Percentiles rank a stretch among this genome's conserved stretches.
phyloP scores from a whole-genome alignment of 1,140 invertebrate genomes.

The Diprion similis region DNA sequence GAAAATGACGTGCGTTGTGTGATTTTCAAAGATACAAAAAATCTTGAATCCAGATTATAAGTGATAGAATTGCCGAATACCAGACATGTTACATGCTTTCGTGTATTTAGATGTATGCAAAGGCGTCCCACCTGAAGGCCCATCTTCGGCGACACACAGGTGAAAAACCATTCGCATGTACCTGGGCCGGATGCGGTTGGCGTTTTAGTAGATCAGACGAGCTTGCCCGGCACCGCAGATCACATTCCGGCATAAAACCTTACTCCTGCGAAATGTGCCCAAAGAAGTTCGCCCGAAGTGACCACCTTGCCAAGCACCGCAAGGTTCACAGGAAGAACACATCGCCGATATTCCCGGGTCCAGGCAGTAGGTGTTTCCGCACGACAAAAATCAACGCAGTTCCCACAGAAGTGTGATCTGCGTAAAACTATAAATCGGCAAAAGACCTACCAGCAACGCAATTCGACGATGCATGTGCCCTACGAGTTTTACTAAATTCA shows the following conservation, averaged over 20 bases:
- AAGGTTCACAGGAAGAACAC: conserved; percentile 79
- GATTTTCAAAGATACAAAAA: conserved; percentile 54
- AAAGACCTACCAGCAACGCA: too few species aligned
- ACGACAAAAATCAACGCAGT: conserved; percentile 46
- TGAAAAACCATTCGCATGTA: conserved; percentile 91
- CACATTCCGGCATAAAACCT: conserved; percentile 85
- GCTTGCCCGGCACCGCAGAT: conserved; percentile 81
- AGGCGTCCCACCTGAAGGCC: conserved; percentile 93
- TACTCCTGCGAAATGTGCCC: conserved; percentile 84
- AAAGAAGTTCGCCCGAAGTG: conserved; percentile 88
- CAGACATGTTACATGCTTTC: background rate
- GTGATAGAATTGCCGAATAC: conserved; percentile 31
- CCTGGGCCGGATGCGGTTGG: conserved; percentile 93
- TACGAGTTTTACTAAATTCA: too few species aligned
- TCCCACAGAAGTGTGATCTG: conserved; percentile 38
- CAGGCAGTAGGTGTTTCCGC: conserved; percentile 38
- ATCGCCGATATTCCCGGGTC: conserved; percentile 46
- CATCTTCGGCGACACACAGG: conserved; percentile 92
- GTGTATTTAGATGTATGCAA: conserved; percentile 77
- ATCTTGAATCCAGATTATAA: conserved; percentile 64
- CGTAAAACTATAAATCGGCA: background rate
- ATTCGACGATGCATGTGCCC: too few species aligned
- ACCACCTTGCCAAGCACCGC: conserved; percentile 89
- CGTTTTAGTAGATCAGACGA: conserved; percentile 94
- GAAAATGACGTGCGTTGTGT: background rate